Base-by-base conservation (phyloP, 1,140 invertebrate genomes). In the Dysdera silvatica region DNA sequence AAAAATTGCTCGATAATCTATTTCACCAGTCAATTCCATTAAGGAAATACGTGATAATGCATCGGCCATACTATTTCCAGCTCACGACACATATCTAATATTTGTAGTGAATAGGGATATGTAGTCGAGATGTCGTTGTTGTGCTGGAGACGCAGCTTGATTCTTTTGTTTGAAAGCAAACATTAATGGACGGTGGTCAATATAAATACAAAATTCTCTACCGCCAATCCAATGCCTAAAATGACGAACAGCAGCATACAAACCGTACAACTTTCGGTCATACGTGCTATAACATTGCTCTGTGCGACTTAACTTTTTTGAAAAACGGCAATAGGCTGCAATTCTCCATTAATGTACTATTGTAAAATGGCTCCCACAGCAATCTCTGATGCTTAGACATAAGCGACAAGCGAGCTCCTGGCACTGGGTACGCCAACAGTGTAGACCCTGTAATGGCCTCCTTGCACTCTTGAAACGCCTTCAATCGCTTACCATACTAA, bases 71-170 rank as follows among this genome's bases (percentile, higher is more conserved):
- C 41, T 41, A 51, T 79, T 79, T 2, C 71, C 59, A 0, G 62
- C 48, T 10, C 78, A 76, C 2, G 62, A 18, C 14, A 79, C 67
- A 64, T 77, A 70, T 20, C 61, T 35, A 32, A 79, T 74, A 23
- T 75, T 65, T 0, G 71, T 74, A 0, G 73, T 71, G 60, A 74
- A 77, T 65, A 76, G 75, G 0, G 70, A 66, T 10, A 79, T 76
- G n/a, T 64, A 75, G 58, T 77, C 71, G 0, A 78, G 58, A 10
- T 78, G 71, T 16, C 67, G 5, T 43, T 18, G 16, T n/a, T 8
- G 41, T n/a, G 16, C 23, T 43, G 41, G 41, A 43, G 41, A 43
- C 6, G 41, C 6, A 18, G n/a, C 23, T 5, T 43, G 6, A 43
- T 43, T 43, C 16, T 43, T 43, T 43, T 43, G 41, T n/a, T 43